Evolutionary conservation across 2,113 vertebrate genomes (phyloP).

Genomic region (Pelusios castaneus): DNA sequence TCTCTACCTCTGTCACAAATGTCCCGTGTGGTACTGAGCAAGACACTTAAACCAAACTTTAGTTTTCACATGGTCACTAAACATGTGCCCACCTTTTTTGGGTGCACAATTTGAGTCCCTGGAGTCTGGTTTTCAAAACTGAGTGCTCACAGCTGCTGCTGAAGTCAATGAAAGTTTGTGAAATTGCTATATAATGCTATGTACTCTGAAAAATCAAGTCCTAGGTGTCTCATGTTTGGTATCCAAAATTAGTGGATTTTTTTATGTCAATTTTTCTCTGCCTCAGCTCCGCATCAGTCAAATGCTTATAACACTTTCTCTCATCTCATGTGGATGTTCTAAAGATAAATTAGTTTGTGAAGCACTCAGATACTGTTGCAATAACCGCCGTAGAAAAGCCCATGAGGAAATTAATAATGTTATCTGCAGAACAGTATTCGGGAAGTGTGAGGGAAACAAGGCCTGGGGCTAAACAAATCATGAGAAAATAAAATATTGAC

Average conservation of each 20-base stretch:
- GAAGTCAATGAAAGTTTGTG: neutral
- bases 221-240: neutral
- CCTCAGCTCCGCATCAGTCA: neutral
- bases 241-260: neutral
- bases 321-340: neutral
- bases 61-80: neutral
- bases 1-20: no score
- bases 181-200: neutral
- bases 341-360: neutral
- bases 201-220: neutral
- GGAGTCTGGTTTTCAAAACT: neutral
- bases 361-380: neutral
- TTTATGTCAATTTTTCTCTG: neutral
- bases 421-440: neutral
- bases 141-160: neutral
- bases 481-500: neutral
- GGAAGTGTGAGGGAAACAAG: neutral
- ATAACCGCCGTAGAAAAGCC: neutral
- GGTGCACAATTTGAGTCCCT: neutral
- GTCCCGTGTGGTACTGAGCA: neutral
- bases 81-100: neutral
- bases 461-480: neutral
- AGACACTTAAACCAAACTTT: neutral
- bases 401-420: neutral
- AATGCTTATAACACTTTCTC: neutral